A percentile compares a stretch with the other conserved stretches of the same genome.
Evolutionary conservation across 2,888 invertebrate species (phyloP).

Genomic region (Dioctria linearis): DNA sequence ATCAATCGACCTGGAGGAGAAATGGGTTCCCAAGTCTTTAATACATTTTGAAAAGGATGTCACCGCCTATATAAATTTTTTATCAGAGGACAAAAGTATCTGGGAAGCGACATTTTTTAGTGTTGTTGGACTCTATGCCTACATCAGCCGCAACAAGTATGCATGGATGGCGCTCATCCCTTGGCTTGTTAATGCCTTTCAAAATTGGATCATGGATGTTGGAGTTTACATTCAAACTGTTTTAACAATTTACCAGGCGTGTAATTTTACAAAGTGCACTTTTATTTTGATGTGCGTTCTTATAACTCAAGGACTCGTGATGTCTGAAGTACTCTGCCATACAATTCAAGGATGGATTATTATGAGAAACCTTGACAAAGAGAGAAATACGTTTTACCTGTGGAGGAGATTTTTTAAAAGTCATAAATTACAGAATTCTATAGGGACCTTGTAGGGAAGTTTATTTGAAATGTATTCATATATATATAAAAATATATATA

Average conservation of each 20-base stretch:
- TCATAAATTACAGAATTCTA: slow-evolving; percentile 56
- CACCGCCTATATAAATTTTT: slow-evolving; percentile 23
- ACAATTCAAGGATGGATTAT: slow-evolving; percentile 61
- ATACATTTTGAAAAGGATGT: slow-evolving; percentile 20
- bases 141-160: slow-evolving; percentile 59
- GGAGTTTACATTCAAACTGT: slow-evolving; percentile 59
- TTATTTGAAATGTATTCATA: too few species aligned
- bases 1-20: slow-evolving; percentile 38
- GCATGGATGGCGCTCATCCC: slow-evolving; percentile 62
- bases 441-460: not conserved
- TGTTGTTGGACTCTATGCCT: slow-evolving; percentile 24
- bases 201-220: slow-evolving; percentile 61
- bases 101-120: slow-evolving; percentile 33
- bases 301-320: slow-evolving; percentile 60
- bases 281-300: slow-evolving; percentile 43
- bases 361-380: slow-evolving; percentile 61
- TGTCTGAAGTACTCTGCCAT: slow-evolving; percentile 61
- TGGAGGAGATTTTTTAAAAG: slow-evolving; percentile 58
- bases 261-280: slow-evolving; percentile 17
- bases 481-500: too few species aligned
- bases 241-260: slow-evolving; percentile 55
- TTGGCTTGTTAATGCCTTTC: slow-evolving; percentile 62
- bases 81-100: slow-evolving; percentile 6
- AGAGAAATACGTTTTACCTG: slow-evolving; percentile 60
- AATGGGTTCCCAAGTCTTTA: slow-evolving; percentile 17